Conservation (phyloP, 2,888 invertebrate species). For the Campoplex capitator region DNA sequence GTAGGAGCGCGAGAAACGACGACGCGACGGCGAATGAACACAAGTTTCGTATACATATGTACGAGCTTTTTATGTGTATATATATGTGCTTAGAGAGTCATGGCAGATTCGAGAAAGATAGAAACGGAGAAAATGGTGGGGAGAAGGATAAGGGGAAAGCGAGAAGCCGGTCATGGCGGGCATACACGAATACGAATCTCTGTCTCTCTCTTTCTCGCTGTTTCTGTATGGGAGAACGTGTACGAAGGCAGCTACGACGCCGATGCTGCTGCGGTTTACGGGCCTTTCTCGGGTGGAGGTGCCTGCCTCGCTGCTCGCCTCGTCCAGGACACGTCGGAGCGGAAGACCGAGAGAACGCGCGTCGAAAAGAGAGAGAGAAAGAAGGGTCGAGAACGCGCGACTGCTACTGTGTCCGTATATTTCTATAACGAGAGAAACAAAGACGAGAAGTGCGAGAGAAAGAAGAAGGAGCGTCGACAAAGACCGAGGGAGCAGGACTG, state of each 20-base stretch:
- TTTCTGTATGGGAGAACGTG: background rate
- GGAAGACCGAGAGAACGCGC: constrained; percentile 54
- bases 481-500: constrained; percentile 51
- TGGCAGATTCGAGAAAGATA: constrained; percentile 57
- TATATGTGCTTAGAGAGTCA: constrained; percentile 46
- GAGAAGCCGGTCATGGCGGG: constrained; percentile 69
- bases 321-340: constrained; percentile 64
- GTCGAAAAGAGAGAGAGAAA: constrained; percentile 48
- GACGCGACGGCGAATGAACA: constrained; percentile 28
- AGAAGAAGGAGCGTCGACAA: constrained; percentile 51
- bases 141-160: constrained; percentile 58
- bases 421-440: constrained; percentile 31
- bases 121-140: constrained; percentile 30
- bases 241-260: constrained; percentile 48
- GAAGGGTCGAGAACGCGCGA: constrained; percentile 55
- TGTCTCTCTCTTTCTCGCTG: background rate
- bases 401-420: constrained; percentile 47
- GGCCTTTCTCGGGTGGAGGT: constrained; percentile 58
- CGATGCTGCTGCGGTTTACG: constrained; percentile 67
- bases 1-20: constrained; percentile 50
- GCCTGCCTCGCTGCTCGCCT: constrained; percentile 63
- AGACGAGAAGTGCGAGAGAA: constrained; percentile 26
- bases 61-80: too few relatives aligned
- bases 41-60: constrained; percentile 27
- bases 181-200: constrained; percentile 47